Percentiles rank a stretch among this genome's conserved stretches.
phyloP scores from a whole-genome alignment of 2,113 vertebrate species.

The Zapornia atra region DNA sequence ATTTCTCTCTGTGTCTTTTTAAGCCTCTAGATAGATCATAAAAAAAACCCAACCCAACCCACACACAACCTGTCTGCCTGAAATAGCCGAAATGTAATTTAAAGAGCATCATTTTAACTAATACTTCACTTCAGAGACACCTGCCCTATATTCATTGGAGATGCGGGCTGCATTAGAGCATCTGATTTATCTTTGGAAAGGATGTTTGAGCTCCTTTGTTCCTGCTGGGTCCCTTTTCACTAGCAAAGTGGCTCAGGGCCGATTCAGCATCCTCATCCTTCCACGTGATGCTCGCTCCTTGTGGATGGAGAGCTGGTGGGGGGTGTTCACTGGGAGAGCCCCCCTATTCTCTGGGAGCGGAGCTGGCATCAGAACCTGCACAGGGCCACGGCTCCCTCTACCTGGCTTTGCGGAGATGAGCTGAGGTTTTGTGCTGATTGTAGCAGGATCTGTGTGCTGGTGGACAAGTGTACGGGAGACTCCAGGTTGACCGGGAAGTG shows the following conservation, averaged over 20 bases:
- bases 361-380: not conserved
- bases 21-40: conserved; percentile 75
- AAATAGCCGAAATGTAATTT: conserved; percentile 76
- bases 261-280: rapidly evolving
- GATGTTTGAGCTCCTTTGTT: conserved; percentile 52
- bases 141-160: conserved; percentile 72
- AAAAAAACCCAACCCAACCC: conserved; percentile 65
- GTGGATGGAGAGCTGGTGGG: not conserved
- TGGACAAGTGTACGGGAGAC: not conserved
- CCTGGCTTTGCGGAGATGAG: not conserved
- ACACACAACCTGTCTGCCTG: conserved; percentile 67
- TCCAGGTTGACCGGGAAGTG: not conserved
- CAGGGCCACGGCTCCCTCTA: rapidly evolving
- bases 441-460: rapidly evolving
- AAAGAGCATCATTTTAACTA: conserved; percentile 78
- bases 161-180: conserved; percentile 53
- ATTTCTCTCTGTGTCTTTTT: conserved; percentile 76
- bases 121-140: conserved; percentile 73
- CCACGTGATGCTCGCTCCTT: rapidly evolving
- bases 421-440: not conserved
- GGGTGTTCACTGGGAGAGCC: not conserved
- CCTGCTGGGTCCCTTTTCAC: not conserved
- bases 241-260: not conserved
- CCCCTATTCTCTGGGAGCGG: rapidly evolving
- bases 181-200: conserved; percentile 64